phyloP scores from a whole-genome alignment of 2,113 vertebrate species.

The Dipodomys ordii region DNA sequence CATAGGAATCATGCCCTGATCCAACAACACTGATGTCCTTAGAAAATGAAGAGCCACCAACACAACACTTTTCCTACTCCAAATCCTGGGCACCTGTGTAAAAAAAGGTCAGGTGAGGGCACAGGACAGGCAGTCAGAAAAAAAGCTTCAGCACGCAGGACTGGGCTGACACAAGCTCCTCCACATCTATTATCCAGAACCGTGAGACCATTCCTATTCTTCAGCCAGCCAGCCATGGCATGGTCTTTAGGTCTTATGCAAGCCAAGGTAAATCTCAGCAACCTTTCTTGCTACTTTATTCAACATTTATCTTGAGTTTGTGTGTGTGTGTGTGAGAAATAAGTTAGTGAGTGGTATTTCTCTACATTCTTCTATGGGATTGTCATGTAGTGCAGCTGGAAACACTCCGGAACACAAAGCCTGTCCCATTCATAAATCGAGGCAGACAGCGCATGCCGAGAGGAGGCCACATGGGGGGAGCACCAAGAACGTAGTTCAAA shows the following conservation, averaged over 20 bases:
- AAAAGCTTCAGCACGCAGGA: not conserved
- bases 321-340: not conserved
- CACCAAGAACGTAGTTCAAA: not conserved
- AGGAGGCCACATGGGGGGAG: fast-evolving
- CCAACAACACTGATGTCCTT: not conserved
- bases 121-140: not conserved
- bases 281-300: not conserved
- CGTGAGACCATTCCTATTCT: not conserved
- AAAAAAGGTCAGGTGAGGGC: not conserved
- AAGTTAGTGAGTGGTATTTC: not conserved
- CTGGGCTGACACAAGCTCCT: not conserved
- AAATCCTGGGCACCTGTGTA: not conserved
- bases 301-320: not conserved
- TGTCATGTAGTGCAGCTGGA: not conserved
- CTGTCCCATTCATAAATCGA: not conserved
- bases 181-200: not conserved
- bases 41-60: not conserved
- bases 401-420: not conserved
- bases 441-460: not conserved
- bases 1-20: not conserved
- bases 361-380: not conserved
- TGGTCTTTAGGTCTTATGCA: not conserved
- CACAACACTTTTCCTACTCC: not conserved
- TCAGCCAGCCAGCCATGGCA: not conserved
- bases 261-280: not conserved